phyloP scores from a whole-genome alignment of 1,140 invertebrate species.

The Camponotus floridanus region DNA sequence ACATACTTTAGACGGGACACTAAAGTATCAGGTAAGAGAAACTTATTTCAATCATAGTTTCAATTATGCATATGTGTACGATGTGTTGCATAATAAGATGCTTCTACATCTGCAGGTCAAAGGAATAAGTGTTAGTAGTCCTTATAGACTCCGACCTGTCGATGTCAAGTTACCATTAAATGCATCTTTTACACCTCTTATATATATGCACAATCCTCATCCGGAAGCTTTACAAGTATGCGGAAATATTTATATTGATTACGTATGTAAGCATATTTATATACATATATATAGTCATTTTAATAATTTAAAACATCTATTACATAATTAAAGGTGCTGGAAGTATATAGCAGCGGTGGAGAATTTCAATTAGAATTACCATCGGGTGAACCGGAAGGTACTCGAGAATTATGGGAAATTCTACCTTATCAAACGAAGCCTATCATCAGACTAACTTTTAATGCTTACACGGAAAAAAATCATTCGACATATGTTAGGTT shows the following conservation, averaged over 20 bases:
- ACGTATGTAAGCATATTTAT: neutral
- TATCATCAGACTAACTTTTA: constrained; percentile 94
- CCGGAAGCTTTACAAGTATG: constrained; percentile 93
- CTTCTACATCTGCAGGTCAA: constrained; percentile 88
- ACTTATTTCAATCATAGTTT: neutral
- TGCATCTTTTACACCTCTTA: constrained; percentile 95
- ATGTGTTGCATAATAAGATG: constrained; percentile 43
- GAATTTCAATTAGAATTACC: constrained; percentile 97
- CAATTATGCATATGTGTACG: constrained; percentile 59
- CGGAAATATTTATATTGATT: constrained; percentile 21
- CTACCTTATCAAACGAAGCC: constrained; percentile 95
- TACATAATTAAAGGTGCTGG: constrained; percentile 89
- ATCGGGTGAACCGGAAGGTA: constrained; percentile 91
- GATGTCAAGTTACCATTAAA: constrained; percentile 96
- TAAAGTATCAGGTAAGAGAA: constrained; percentile 90
- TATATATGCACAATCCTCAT: constrained; percentile 98
- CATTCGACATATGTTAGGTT: constrained; percentile 93
- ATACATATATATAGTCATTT: neutral
- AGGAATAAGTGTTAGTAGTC: constrained; percentile 94
- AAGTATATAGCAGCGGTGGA: constrained; percentile 96
- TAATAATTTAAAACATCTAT: constrained; percentile 11
- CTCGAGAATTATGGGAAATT: constrained; percentile 95
- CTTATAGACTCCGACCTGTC: constrained; percentile 95
- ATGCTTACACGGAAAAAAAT: constrained; percentile 91
- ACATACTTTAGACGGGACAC: constrained; percentile 96